Evolutionary conservation across 2,113 vertebrate species (phyloP).

Genomic region (Mystacornis crossleyi): DNA sequence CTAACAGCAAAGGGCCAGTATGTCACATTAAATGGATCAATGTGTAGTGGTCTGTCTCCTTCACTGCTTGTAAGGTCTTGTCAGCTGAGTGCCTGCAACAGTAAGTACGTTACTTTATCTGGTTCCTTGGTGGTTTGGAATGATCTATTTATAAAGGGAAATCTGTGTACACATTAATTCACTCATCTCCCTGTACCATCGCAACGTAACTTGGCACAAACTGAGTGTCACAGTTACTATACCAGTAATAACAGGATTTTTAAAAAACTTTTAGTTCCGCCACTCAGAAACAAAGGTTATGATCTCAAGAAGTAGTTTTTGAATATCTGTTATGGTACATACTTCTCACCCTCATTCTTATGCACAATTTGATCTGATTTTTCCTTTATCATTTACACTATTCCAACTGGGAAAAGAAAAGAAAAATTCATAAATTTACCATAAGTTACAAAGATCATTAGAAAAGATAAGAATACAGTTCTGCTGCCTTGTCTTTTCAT

Average conservation of each 20-base stretch:
- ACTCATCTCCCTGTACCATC: not conserved
- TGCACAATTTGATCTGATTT: not conserved
- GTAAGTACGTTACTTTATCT: conserved; percentile 76
- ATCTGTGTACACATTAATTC: not conserved
- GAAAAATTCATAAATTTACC: not conserved
- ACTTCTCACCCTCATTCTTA: not conserved
- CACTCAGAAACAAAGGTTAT: not conserved
- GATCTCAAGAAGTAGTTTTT: not conserved
- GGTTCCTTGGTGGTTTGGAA: not conserved
- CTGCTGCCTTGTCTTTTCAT: not conserved
- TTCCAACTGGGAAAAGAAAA: not conserved
- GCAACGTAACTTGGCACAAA: not conserved
- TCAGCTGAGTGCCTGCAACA: conserved; percentile 80
- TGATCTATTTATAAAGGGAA: not conserved
- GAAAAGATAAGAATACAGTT: not conserved
- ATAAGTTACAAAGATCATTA: not conserved
- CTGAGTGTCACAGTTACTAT: not conserved
- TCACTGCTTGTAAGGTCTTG: conserved; percentile 81
- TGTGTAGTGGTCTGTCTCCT: conserved; percentile 73
- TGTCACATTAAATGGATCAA: conserved; percentile 66
- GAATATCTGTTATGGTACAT: not conserved
- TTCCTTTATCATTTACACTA: not conserved
- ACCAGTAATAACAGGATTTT: not conserved
- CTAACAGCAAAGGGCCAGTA: conserved; percentile 77
- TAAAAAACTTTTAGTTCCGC: not conserved